These are phyloP conservation scores for Scomber scombrus DNA, from an alignment of 2,113 vertebrate genomes.

Conservation along the genomic window DNA sequence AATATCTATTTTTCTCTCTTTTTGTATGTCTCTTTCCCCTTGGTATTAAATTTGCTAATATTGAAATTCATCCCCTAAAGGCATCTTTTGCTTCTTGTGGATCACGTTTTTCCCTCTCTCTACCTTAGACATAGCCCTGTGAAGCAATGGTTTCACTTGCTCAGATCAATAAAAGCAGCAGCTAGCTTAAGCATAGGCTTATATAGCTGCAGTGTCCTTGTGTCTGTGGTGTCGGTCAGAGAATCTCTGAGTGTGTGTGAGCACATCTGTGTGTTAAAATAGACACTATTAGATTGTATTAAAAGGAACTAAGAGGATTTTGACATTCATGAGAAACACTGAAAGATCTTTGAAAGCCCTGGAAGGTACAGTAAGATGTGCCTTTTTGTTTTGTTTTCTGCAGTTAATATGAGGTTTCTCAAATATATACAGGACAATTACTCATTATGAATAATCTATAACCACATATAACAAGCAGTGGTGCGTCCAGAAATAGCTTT, in stretches of 20 bases:
- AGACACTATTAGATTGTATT: constrained; percentile 8
- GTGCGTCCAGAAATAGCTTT: no score
- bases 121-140: constrained; percentile 43
- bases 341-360: not conserved
- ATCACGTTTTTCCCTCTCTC: constrained; percentile 30
- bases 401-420: not conserved
- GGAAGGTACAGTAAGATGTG: not conserved
- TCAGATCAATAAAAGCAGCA: constrained; percentile 66
- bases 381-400: not conserved
- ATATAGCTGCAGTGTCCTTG: constrained; percentile 59
- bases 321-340: not conserved
- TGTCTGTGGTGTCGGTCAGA: constrained; percentile 41
- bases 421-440: not conserved
- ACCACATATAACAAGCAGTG: no score
- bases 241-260: constrained; percentile 16
- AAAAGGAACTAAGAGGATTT: not conserved
- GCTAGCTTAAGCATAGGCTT: constrained; percentile 43
- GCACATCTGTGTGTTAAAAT: constrained; percentile 11
- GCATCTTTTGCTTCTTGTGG: constrained; percentile 44
- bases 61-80: constrained; percentile 45
- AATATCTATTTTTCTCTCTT: constrained; percentile 10
- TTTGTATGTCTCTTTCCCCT: not conserved
- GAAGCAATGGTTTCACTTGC: constrained; percentile 49
- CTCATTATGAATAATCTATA: not conserved
- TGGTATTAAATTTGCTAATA: constrained; percentile 35